Conservation (phyloP, 2,888 invertebrate species). For the Plebejus argus region DNA sequence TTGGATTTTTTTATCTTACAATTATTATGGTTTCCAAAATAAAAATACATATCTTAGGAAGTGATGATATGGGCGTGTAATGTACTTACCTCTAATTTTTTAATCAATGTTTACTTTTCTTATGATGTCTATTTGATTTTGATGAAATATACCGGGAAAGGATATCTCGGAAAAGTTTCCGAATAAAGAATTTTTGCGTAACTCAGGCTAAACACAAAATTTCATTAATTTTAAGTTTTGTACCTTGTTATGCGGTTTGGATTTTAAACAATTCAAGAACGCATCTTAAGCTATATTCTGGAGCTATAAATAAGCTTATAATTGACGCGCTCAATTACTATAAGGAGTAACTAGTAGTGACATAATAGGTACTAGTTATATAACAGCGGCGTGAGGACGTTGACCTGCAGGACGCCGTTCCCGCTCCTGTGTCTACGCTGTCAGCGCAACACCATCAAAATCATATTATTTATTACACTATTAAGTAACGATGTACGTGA, state of each 20-base stretch:
- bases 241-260: too few relatives aligned
- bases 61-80: background rate
- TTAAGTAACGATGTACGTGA: background rate
- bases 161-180: too few relatives aligned
- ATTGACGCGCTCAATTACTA: conserved; percentile 6
- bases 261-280: too few relatives aligned
- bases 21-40: background rate
- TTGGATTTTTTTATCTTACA: background rate
- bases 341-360: conserved; percentile 37
- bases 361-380: conserved; percentile 60
- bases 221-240: too few relatives aligned
- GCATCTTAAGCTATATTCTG: too few relatives aligned
- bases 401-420: conserved; percentile 54
- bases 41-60: background rate
- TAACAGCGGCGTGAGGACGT: conserved; percentile 64
- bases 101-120: background rate
- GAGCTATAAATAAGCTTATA: background rate
- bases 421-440: conserved; percentile 44
- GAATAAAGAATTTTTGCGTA: too few relatives aligned
- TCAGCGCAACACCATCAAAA: conserved; percentile 26
- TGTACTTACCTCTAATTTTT: too few relatives aligned
- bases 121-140: background rate
- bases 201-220: too few relatives aligned
- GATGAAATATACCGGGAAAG: too few relatives aligned
- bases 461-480: conserved; percentile 11